Evolutionary conservation across 2,797 vertebrate genomes (phyloP), one percentile per base, ranked within the genome.

Genomic region (Pangasius djambal): DNA sequence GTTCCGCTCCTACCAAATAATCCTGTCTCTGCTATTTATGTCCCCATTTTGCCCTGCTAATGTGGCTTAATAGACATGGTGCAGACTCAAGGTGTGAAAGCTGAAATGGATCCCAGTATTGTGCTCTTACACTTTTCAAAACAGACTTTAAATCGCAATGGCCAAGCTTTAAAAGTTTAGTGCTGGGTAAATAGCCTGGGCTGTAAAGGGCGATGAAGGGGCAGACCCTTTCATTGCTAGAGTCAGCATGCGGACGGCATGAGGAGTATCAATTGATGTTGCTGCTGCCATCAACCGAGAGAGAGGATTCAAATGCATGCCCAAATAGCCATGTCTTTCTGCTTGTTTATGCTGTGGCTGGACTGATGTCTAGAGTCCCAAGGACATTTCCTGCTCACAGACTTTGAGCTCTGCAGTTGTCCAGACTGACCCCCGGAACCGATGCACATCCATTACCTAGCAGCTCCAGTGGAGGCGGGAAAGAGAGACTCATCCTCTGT

Each of bases 281-380:
- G 77, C 52, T 89, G 65, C 88, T 78, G 74, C 85, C 84, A 86
- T 87, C 86, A 88, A 75, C 78, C 86, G 5, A 69, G 86, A 89
- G 86, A 74, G 83, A 85, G 67, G 74, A 86, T 86, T 84, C 83
- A 75, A 82, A 88, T 85, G 88, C 91, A 86, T 15, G 77, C 81
- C 85, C 88, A 72, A 83, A 69, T 74, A 82, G 69, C 87, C 63
- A 67, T 89, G 90, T 82, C 89, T 91, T 88, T 89, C 87, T 87
- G 83, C 89, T 91, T 89, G 86, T 92, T 92, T 91, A 91, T 83
- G 75, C 90, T 69, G 55, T 50, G 72, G 72, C 88, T 90, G 69
- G 87, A 91, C 52, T 88, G 90, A 89, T 92, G 92, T 89, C 88
- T 87, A 81, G 85, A 89, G 88, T 86, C 88, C 89, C 89, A 91